Evolutionary conservation across 2,113 vertebrate genomes (phyloP).

Genomic region (Guaruba guarouba): DNA sequence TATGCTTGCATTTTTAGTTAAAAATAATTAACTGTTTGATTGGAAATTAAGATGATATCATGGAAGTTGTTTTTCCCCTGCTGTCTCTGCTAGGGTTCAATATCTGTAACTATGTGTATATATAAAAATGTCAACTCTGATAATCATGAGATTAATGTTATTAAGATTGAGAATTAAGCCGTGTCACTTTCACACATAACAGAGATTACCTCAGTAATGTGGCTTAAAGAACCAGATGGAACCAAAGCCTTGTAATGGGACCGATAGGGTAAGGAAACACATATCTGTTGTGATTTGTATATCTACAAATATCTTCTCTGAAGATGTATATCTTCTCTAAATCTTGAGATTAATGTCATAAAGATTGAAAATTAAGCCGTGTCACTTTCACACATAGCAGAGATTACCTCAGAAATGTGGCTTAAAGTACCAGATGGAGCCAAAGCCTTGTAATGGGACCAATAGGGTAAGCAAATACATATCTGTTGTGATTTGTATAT

Average conservation of each 20-base stretch:
- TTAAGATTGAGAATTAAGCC: background rate
- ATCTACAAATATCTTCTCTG: background rate
- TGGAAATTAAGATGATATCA: background rate
- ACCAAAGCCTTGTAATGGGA: background rate
- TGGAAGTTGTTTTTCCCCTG: background rate
- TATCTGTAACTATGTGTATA: background rate
- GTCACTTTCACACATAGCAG: background rate
- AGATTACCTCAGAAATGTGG: background rate
- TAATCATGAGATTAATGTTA: background rate
- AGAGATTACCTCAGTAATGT: background rate
- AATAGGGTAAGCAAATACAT: background rate
- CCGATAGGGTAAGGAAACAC: background rate
- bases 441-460: background rate
- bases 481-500: background rate
- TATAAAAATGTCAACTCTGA: background rate
- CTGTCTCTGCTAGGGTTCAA: background rate
- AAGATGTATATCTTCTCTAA: background rate
- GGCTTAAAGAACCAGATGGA: background rate
- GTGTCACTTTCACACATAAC: too few relatives aligned
- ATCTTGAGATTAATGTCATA: background rate
- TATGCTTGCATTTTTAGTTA: background rate
- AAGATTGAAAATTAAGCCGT: background rate
- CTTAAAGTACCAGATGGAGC: background rate
- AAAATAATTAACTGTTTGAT: background rate
- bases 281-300: background rate